Evolutionary conservation across 2,888 invertebrate species (phyloP).

Genomic region (Cephonodes hylas): DNA sequence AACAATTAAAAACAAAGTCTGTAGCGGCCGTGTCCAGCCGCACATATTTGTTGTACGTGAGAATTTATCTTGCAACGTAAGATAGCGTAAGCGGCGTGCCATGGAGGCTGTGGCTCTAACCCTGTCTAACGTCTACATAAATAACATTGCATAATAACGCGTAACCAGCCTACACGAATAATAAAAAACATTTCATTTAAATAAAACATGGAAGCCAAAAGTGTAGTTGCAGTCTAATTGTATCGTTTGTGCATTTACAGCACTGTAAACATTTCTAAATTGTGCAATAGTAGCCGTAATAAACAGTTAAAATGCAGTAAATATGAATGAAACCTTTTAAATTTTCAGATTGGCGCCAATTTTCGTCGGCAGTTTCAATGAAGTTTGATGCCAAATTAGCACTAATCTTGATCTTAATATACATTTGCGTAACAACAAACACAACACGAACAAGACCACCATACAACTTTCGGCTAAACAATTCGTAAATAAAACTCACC

Average conservation of each 20-base stretch:
- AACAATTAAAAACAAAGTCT: background rate
- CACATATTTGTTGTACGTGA: background rate
- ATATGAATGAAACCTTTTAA: background rate
- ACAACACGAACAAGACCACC: background rate
- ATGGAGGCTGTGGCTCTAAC: background rate
- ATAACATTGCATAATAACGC: background rate
- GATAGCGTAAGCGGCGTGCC: background rate
- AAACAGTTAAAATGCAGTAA: background rate
- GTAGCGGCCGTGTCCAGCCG: background rate
- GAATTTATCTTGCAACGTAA: background rate
- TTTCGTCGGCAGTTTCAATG: background rate
- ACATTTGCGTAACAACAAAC: background rate
- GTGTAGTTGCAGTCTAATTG: background rate
- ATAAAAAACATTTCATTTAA: background rate
- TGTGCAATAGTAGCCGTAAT: too few species aligned
- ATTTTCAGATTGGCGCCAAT: background rate
- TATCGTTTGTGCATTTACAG: background rate
- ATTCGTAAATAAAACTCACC: constrained; percentile 46
- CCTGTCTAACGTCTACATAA: background rate
- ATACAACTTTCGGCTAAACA: background rate
- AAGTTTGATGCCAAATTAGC: background rate
- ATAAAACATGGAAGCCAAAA: background rate
- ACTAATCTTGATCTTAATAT: background rate
- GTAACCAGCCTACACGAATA: background rate
- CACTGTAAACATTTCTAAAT: too few species aligned